Percentiles rank a stretch among this genome's conserved stretches.
These are phyloP conservation scores for Herminia tarsipennalis DNA, from an alignment of 2,888 invertebrate genomes.

Conservation along the genomic window DNA sequence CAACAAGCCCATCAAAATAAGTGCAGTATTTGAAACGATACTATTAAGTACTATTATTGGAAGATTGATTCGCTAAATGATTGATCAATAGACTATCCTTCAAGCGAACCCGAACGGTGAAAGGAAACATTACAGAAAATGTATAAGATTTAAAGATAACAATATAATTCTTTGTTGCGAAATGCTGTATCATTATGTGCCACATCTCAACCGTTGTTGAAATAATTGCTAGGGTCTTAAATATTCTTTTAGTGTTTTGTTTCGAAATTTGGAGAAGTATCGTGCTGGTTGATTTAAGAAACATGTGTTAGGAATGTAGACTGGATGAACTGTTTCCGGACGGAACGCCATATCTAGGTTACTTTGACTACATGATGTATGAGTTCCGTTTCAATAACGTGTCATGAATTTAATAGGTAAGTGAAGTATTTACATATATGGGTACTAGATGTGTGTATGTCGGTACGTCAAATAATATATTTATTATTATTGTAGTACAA, in stretches of 20 bases:
- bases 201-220: constrained; percentile 34
- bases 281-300: not conserved
- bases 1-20: not conserved
- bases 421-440: too few species aligned
- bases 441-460: too few species aligned
- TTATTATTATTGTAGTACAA: too few species aligned
- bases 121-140: constrained; percentile 49
- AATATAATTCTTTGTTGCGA: constrained; percentile 43
- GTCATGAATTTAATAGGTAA: too few species aligned
- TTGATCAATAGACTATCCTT: constrained; percentile 37
- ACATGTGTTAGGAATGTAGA: constrained; percentile 1
- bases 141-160: constrained; percentile 49
- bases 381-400: too few species aligned
- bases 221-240: constrained; percentile 43
- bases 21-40: not conserved
- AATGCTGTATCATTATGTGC: constrained; percentile 41
- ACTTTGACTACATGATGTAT: not conserved
- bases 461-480: too few species aligned
- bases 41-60: constrained; percentile 14
- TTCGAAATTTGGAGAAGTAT: constrained; percentile 20
- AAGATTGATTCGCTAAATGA: constrained; percentile 24
- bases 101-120: constrained; percentile 35
- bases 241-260: constrained; percentile 24
- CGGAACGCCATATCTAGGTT: not conserved
- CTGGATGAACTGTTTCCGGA: not conserved